Evolutionary conservation across 2,888 invertebrate species (phyloP).

Genomic region (Agelastica alni): DNA sequence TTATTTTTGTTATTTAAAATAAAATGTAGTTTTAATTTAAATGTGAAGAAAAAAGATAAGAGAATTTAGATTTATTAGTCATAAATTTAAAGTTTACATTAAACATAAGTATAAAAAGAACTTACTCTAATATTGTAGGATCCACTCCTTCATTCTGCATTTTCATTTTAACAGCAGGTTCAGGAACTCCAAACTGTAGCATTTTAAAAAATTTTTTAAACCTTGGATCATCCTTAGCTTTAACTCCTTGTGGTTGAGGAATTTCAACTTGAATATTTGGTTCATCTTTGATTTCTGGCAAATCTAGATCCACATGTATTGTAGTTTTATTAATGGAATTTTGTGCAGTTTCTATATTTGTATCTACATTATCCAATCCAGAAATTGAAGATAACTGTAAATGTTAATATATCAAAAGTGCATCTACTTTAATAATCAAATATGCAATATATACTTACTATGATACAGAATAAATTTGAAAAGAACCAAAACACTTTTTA

Average conservation of each 20-base stretch:
- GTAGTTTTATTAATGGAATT: background rate
- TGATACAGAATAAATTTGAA: too few relatives aligned
- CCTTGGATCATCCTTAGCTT: slow-evolving; percentile 64
- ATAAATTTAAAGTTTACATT: too few relatives aligned
- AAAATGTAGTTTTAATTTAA: too few relatives aligned
- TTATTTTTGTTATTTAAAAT: too few relatives aligned
- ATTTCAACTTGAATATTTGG: slow-evolving; percentile 28
- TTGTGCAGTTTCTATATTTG: slow-evolving; percentile 14
- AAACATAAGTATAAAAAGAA: slow-evolving; percentile 27
- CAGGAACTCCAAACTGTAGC: slow-evolving; percentile 87
- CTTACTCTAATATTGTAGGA: slow-evolving; percentile 71
- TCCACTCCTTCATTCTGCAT: slow-evolving; percentile 83
- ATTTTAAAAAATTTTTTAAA: slow-evolving; percentile 85
- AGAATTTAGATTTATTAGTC: too few relatives aligned
- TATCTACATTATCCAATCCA: slow-evolving; percentile 43
- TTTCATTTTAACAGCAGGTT: slow-evolving; percentile 79
- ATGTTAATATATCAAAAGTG: too few relatives aligned
- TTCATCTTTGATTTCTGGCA: slow-evolving; percentile 20
- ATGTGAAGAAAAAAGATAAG: too few relatives aligned
- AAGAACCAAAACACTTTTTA: too few relatives aligned
- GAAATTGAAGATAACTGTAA: slow-evolving; percentile 64
- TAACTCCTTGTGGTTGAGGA: slow-evolving; percentile 41
- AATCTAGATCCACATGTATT: slow-evolving; percentile 18
- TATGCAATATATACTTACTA: slow-evolving; percentile 60
- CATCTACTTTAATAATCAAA: too few relatives aligned